These are phyloP conservation scores for Mantis religiosa DNA, from an alignment of 2,888 invertebrate genomes.

Conservation along the genomic window DNA sequence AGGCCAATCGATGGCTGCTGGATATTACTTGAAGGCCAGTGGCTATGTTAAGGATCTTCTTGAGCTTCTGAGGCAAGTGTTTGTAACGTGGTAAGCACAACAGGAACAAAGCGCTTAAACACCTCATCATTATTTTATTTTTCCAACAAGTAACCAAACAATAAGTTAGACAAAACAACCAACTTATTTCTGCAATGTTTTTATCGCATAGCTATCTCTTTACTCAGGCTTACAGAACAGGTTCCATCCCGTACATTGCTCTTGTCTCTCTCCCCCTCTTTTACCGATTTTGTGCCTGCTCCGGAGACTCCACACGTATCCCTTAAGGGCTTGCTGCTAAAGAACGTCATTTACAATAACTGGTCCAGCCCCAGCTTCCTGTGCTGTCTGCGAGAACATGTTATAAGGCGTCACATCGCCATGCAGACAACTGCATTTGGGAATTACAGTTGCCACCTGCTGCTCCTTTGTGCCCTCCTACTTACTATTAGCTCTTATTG, in stretches of 20 bases:
- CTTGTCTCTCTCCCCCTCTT: background rate
- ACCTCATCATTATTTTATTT: no score
- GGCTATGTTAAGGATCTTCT: no score
- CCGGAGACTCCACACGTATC: background rate
- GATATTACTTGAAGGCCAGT: no score
- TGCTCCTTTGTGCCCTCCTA: no score
- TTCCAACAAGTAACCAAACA: no score
- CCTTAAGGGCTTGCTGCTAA: background rate
- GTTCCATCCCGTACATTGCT: background rate
- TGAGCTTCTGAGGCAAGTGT: no score
- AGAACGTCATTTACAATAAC: no score
- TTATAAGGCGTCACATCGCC: background rate
- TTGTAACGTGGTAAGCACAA: no score
- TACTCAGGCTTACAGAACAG: background rate
- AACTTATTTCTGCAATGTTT: background rate
- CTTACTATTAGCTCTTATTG: no score
- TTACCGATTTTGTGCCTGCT: background rate
- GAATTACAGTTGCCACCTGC: no score
- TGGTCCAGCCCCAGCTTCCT: background rate
- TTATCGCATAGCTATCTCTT: background rate
- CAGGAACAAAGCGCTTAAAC: no score
- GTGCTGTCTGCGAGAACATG: background rate
- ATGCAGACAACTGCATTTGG: background rate
- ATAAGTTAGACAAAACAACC: background rate
- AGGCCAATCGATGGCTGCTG: no score